phyloP scores from a whole-genome alignment of 2,797 vertebrate species.

The Halcyon badia region DNA sequence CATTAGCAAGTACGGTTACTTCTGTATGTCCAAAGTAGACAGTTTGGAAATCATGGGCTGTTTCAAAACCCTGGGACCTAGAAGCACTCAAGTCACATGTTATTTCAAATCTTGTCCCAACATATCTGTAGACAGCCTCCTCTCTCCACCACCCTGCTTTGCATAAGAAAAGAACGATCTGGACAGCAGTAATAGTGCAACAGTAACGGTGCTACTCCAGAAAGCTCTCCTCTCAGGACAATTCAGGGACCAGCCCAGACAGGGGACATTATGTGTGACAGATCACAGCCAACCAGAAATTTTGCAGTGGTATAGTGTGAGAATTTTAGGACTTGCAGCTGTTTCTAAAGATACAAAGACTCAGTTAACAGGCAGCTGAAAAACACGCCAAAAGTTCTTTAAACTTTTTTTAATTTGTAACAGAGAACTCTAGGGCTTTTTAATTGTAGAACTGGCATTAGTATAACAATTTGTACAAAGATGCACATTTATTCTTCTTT shows the following conservation, averaged over 20 bases:
- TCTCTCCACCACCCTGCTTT: background rate
- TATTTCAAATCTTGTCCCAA: background rate
- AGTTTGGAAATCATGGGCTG: background rate
- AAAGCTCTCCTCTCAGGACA: background rate
- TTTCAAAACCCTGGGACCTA: background rate
- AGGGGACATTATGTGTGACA: background rate
- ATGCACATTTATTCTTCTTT: background rate
- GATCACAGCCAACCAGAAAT: background rate
- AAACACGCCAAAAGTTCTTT: background rate
- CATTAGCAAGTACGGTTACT: background rate
- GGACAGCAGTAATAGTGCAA: background rate
- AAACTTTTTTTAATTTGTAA: background rate
- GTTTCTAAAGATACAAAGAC: background rate
- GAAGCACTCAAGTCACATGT: background rate
- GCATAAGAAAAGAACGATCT: background rate
- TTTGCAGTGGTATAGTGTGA: background rate
- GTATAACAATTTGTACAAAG: background rate
- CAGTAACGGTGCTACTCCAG: background rate
- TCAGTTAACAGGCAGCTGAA: background rate
- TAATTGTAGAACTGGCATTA: background rate
- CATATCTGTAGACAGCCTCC: background rate
- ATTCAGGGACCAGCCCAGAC: background rate
- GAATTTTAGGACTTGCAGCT: background rate
- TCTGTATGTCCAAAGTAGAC: background rate
- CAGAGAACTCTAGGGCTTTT: background rate